Base-by-base conservation (phyloP, 1,140 invertebrate genomes). In the Tetraneura akinire region DNA sequence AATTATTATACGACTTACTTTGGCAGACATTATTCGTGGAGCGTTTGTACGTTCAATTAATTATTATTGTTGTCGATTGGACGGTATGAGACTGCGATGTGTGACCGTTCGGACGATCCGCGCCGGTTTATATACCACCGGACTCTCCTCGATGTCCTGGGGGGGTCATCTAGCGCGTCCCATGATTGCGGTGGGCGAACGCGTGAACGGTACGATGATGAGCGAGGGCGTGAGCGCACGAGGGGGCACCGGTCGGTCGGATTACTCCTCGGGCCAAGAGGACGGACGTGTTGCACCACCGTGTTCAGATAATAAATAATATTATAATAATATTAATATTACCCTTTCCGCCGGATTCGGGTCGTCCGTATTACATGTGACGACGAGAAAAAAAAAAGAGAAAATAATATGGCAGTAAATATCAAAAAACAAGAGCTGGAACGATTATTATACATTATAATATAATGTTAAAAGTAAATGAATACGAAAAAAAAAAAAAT, bases 201-300 rank as follows among this genome's bases (percentile, higher is more conserved):
- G 21, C 53, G 13, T 26, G 66, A 37, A 3, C 62, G 62, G 14
- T 16, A 13, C 0, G 14, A 0, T 4, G 14, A 0, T 26, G 10
- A 13, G 42, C 3, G 74, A 62, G 55, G 55, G 74, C 55, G 74
- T 62, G 74, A 21, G 42, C 37, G 14, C 74, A 32, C 74, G 45
- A 78, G 55, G 74, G 74, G 74, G 62, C 74, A 78, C 53, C 74
- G 37, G 74, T 78, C 37, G 55, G 37, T 26, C 32, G 74, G 55
- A 45, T 57, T 60, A 53, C 73, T 51, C 73, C 73, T 42, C 53
- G 23, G 55, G 55, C n/a, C 26, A 10, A 16, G 21, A 42, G n/a
- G 16, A 62, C 42, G n/a, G 16, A 47, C 37, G 4, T 47, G 66
- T 68, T 71, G 45, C 68, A 51, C 68, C 47, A 26, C 47, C 23